Conservation (phyloP, 2,888 invertebrate genomes). For the Eristalis pertinax region DNA sequence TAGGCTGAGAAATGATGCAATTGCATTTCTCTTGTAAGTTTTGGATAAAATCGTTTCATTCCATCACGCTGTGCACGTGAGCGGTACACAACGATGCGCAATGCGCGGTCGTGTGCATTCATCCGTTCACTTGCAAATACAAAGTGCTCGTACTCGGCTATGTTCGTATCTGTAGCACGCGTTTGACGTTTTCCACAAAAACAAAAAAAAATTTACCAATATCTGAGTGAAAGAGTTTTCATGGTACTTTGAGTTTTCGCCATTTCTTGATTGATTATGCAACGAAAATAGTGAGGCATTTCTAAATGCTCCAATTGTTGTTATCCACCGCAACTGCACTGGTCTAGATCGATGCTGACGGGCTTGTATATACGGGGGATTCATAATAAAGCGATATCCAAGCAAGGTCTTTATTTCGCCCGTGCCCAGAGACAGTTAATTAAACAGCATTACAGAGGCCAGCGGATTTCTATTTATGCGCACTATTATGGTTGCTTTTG, state of each 20-base stretch:
- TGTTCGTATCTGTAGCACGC: neutral
- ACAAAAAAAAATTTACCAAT: slow-evolving; percentile 29
- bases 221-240: slow-evolving; percentile 53
- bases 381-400: slow-evolving; percentile 1
- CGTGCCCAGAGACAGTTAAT: slow-evolving; percentile 42
- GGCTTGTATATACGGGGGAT: neutral
- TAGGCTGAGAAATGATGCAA: slow-evolving; percentile 57
- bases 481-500: slow-evolving; percentile 16
- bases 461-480: slow-evolving; percentile 44
- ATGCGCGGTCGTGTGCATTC: slow-evolving; percentile 33
- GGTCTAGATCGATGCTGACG: neutral
- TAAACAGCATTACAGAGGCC: slow-evolving; percentile 65
- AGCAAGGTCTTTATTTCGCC: slow-evolving; percentile 46
- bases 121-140: slow-evolving; percentile 31
- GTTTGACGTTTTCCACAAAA: slow-evolving; percentile 20
- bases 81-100: neutral
- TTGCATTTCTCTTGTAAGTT: slow-evolving; percentile 56
- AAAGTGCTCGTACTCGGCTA: neutral
- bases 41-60: slow-evolving; percentile 32
- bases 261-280: slow-evolving; percentile 62
- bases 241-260: slow-evolving; percentile 59
- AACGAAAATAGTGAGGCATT: slow-evolving; percentile 37
- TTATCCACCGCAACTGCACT: neutral
- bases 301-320: slow-evolving; percentile 48
- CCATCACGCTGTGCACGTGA: neutral